phyloP scores from a whole-genome alignment of 2,113 vertebrate genomes.

The Globicephala melas region DNA sequence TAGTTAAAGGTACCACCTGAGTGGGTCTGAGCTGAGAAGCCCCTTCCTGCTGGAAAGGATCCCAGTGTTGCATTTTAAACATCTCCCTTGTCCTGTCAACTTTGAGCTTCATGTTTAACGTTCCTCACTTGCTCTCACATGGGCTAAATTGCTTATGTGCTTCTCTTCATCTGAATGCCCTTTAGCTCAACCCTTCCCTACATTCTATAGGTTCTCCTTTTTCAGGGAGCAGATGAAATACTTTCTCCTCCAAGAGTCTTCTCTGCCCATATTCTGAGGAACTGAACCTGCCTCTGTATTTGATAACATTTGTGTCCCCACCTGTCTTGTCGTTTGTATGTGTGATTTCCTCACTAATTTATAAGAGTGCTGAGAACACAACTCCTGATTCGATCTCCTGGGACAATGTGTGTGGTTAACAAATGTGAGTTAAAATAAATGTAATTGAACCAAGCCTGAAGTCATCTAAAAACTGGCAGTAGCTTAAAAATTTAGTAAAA shows the following conservation, averaged over 20 bases:
- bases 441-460: background rate
- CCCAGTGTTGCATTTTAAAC: background rate
- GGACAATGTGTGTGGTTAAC: background rate
- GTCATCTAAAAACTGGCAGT: background rate
- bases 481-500: background rate
- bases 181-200: background rate
- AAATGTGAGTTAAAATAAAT: background rate
- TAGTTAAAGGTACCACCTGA: background rate
- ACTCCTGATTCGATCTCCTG: background rate
- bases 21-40: background rate
- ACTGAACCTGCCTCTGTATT: background rate
- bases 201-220: background rate
- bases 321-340: background rate
- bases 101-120: background rate
- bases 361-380: background rate
- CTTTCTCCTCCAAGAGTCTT: background rate
- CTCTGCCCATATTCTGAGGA: background rate
- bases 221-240: background rate
- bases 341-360: background rate
- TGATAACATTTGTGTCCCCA: too few species aligned
- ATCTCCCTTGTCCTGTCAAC: background rate
- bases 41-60: background rate
- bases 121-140: background rate
- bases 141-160: background rate
- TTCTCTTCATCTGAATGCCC: background rate